Conservation (phyloP, 2,113 vertebrate genomes). For the Camelus bactrianus region DNA sequence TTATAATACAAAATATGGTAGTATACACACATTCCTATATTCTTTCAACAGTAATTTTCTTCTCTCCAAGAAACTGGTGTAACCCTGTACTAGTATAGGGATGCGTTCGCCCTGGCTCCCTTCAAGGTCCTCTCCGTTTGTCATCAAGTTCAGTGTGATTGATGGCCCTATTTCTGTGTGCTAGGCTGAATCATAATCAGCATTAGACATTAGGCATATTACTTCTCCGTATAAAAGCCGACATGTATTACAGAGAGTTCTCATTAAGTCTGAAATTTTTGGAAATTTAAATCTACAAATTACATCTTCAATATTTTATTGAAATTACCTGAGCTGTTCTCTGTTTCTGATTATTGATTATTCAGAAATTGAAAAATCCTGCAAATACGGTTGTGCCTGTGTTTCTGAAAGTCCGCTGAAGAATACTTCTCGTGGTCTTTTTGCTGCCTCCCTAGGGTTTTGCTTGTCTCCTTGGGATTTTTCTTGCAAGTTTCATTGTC, state of each 20-base stretch:
- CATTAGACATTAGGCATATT: background rate
- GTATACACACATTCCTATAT: background rate
- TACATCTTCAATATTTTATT: background rate
- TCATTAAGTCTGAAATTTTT: slow-evolving; percentile 41
- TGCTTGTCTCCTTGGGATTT: background rate
- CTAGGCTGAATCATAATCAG: background rate
- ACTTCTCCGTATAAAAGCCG: background rate
- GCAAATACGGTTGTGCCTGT: background rate
- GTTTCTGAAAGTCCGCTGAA: background rate
- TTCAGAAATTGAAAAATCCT: background rate
- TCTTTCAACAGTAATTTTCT: background rate
- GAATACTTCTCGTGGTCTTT: background rate
- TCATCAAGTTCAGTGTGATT: background rate
- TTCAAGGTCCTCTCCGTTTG: background rate
- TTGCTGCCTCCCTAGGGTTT: background rate
- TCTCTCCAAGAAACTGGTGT: background rate
- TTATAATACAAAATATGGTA: background rate
- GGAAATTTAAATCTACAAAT: slow-evolving; percentile 24
- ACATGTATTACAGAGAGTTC: background rate
- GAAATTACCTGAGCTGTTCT: background rate
- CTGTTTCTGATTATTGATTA: slow-evolving; percentile 54
- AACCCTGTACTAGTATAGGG: background rate
- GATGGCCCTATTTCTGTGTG: background rate
- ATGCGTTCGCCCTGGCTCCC: background rate
- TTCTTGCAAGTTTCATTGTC: background rate